These are phyloP conservation scores for Portunus trituberculatus DNA, from an alignment of 1,140 invertebrate species.

Conservation along the genomic window DNA sequence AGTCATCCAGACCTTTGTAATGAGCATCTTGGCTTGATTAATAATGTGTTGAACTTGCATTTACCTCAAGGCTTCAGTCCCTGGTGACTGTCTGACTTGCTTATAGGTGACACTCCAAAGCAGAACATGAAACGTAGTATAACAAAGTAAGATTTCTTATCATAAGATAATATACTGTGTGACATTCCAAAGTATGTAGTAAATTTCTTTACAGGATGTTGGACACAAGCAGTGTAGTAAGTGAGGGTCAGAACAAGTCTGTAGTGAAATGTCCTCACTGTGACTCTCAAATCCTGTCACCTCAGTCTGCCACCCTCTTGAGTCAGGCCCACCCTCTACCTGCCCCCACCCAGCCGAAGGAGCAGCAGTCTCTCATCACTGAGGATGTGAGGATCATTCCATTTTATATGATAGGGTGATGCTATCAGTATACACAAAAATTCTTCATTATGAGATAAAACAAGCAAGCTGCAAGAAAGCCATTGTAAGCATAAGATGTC, in stretches of 20 bases:
- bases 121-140: background rate
- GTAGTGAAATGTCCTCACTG: constrained; percentile 66
- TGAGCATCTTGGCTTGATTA: too few relatives aligned
- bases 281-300: constrained; percentile 69
- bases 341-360: constrained; percentile 70
- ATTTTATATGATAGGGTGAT: background rate
- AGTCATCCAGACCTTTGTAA: too few relatives aligned
- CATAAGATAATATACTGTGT: background rate
- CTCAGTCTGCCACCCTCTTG: constrained; percentile 55
- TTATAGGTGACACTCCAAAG: too few relatives aligned
- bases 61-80: too few relatives aligned
- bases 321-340: constrained; percentile 60
- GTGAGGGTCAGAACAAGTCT: constrained; percentile 65
- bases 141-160: background rate
- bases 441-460: too few relatives aligned
- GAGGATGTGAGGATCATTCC: constrained; percentile 68
- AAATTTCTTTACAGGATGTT: constrained; percentile 48
- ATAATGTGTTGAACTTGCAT: too few relatives aligned
- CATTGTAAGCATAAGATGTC: too few relatives aligned
- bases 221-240: constrained; percentile 49
- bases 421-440: too few relatives aligned
- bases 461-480: too few relatives aligned
- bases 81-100: too few relatives aligned
- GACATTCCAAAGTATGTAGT: background rate
- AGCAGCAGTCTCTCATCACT: constrained; percentile 60